Percentiles rank a stretch among this genome's conserved stretches.
Evolutionary conservation across 2,888 invertebrate species (phyloP).

Genomic region (Actias luna): DNA sequence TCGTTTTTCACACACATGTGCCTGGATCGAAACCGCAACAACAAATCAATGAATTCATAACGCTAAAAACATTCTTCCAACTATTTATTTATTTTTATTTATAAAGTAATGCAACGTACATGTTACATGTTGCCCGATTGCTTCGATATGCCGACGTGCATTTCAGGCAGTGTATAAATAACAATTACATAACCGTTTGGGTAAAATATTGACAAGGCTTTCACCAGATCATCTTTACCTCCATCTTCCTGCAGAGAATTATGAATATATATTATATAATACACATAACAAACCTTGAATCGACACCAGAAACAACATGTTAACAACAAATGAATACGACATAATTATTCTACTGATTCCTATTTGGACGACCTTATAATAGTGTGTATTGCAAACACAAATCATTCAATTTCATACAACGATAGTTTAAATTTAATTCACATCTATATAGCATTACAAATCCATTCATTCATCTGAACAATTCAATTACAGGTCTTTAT

Average conservation of each 20-base stretch:
- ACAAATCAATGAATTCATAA: neutral
- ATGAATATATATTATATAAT: too few relatives aligned
- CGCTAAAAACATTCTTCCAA: too few relatives aligned
- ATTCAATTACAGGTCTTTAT: neutral
- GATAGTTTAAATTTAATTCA: neutral
- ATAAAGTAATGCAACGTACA: too few relatives aligned
- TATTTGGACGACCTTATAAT: neutral
- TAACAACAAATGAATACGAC: neutral
- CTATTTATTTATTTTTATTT: too few relatives aligned
- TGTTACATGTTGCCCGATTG: neutral
- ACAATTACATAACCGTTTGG: too few relatives aligned
- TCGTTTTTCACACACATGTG: neutral
- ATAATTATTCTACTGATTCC: neutral
- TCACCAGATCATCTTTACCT: neutral
- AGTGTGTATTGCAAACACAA: neutral
- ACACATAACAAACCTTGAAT: neutral
- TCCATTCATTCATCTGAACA: constrained; percentile 6
- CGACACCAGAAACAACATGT: neutral
- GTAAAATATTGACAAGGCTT: neutral
- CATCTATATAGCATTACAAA: neutral
- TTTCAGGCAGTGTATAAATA: neutral
- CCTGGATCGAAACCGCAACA: neutral
- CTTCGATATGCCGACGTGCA: neutral
- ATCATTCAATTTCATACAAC: neutral
- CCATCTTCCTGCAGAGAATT: neutral